Evolutionary conservation across 2,888 invertebrate species (phyloP), one percentile per base, ranked within the genome.

Genomic region (Drosophila atripex): DNA sequence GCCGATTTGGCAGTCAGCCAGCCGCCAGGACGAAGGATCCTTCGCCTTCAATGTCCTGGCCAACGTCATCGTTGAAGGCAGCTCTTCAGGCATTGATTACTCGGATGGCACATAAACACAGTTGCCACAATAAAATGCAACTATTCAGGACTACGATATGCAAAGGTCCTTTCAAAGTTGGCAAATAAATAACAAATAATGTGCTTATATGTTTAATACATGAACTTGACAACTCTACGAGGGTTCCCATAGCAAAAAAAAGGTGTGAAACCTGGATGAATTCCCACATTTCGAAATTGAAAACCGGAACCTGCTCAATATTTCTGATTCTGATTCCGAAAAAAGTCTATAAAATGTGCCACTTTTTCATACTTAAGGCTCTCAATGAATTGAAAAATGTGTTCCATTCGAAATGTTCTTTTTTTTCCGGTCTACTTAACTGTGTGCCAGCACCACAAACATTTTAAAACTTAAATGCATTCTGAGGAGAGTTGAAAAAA

Each of bases 1-100:
- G 75, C 59, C 73, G 77, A 69, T 77, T 84, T 84, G 83, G 83
- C 83, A 74, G 66, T 14, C 64, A 56, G 84, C 83, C 82, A 80
- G 63, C 21, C 23, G 64, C 35, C 38, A 53, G 57, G 60, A 56
- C 73, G 23, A 41, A 32, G 16, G 30, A 32, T 11, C 61, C 69
- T 70, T 71, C 55, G 70, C 71, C 70, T 65, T 71, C 71, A 57
- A 54, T 57, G 47, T 51, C 71, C 50, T 14, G 71, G 30, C 53
- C 58, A 16, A 39, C 43, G 41, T 68, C 53, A 53, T 76, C 71
- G 74, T 68, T 75, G 70, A 85, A 85, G 86, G 82, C 59, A 78
- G 46, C 43, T 50, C 46, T 46, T 21, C 7, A 41, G 14, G 21
- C 76, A 76, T 80, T 77, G 85, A 80, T 73, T 84, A 75, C 69